Conservation (phyloP, 2,797 vertebrate genomes). For the Pangasius larnaudii region DNA sequence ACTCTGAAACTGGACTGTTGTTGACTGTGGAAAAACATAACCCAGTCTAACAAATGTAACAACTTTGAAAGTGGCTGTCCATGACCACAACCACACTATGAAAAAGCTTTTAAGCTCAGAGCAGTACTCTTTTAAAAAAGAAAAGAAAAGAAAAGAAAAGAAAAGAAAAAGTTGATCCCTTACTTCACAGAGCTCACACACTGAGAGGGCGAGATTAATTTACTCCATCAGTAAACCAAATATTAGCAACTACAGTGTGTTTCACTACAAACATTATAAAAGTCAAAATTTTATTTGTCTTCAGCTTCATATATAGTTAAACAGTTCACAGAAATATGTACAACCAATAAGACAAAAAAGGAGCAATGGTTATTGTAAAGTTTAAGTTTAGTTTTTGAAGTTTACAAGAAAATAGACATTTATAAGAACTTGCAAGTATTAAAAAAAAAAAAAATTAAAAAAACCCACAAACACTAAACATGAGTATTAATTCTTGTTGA, state of each 20-base stretch:
- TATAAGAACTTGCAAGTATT: background rate
- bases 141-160: no score
- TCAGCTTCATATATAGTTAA: background rate
- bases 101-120: background rate
- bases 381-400: background rate
- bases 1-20: background rate
- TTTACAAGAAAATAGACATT: background rate
- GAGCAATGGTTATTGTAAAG: no score
- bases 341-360: background rate
- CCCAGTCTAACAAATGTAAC: background rate
- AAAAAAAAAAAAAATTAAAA: background rate
- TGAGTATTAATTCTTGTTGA: conserved; percentile 75
- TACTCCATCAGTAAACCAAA: background rate
- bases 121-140: no score
- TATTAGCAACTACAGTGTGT: background rate
- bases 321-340: conserved; percentile 35
- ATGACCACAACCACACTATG: background rate
- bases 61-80: background rate
- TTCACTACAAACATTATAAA: background rate
- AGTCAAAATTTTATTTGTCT: conserved; percentile 34
- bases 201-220: background rate
- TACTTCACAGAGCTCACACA: background rate
- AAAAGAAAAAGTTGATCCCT: no score
- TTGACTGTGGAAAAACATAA: background rate
- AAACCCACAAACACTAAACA: background rate